Evolutionary conservation across 2,888 invertebrate genomes (phyloP).

Genomic region (Strigamia maritima): DNA sequence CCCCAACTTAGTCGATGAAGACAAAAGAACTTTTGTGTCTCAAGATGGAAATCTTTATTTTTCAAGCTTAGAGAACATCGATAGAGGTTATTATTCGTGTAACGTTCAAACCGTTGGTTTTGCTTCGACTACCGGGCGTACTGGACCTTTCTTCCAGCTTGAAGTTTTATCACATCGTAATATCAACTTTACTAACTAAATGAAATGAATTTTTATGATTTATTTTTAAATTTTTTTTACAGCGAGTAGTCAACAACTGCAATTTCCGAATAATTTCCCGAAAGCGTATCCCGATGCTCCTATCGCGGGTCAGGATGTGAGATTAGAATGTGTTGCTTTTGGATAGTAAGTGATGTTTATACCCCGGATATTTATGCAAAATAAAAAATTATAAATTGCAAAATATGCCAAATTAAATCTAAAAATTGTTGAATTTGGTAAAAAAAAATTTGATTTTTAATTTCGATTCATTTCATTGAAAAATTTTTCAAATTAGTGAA

Average conservation of each 20-base stretch:
- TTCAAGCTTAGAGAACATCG: conserved; percentile 85
- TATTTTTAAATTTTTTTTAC: conserved; percentile 44
- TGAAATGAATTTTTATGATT: too few relatives aligned
- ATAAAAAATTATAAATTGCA: not conserved
- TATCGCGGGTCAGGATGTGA: conserved; percentile 80
- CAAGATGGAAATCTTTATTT: conserved; percentile 92
- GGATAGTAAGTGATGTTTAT: conserved; percentile 91
- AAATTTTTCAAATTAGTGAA: too few relatives aligned
- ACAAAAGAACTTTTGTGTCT: conserved; percentile 87
- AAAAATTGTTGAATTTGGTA: not conserved
- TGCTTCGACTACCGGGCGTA: conserved; percentile 80
- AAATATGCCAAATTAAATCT: too few relatives aligned
- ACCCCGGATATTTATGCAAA: conserved; percentile 44
- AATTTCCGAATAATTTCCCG: conserved; percentile 92
- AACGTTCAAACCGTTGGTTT: conserved; percentile 73
- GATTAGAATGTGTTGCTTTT: conserved; percentile 91
- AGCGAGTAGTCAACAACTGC: conserved; percentile 83
- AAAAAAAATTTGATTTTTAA: too few relatives aligned
- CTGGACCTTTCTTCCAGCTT: conserved; percentile 82
- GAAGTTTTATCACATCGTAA: conserved; percentile 75
- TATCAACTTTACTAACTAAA: too few relatives aligned
- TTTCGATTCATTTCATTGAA: too few relatives aligned
- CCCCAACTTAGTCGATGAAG: conserved; percentile 89
- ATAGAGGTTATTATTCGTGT: conserved; percentile 85
- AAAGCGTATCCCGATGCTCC: conserved; percentile 93